phyloP scores from a whole-genome alignment of 2,113 vertebrate genomes.

The Sula dactylatra region DNA sequence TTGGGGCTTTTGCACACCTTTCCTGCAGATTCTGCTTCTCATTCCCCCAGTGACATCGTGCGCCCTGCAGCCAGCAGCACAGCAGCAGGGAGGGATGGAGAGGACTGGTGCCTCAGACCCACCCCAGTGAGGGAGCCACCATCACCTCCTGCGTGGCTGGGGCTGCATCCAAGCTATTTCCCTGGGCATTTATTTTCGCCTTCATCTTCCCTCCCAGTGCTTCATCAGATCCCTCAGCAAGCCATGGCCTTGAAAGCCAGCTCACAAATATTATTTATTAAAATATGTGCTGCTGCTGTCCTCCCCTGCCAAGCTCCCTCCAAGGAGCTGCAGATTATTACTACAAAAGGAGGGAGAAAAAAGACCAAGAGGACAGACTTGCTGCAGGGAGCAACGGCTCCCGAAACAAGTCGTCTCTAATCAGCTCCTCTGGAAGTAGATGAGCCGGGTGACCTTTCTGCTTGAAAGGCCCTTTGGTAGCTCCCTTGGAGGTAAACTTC shows the following conservation, averaged over 20 bases:
- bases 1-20: background rate
- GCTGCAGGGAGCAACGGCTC: fast-evolving
- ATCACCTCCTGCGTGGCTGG: background rate
- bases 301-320: background rate
- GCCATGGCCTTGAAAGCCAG: background rate
- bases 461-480: background rate
- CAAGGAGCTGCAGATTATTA: background rate
- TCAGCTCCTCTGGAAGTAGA: background rate
- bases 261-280: background rate
- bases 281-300: background rate
- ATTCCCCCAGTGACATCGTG: fast-evolving
- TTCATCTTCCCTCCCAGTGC: background rate
- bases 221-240: background rate
- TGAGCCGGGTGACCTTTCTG: background rate
- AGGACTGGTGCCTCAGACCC: background rate
- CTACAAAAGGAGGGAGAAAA: background rate
- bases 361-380: fast-evolving
- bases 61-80: background rate
- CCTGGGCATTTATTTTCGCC: fast-evolving
- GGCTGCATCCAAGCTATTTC: background rate
- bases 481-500: background rate
- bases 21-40: background rate
- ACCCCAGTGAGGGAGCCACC: background rate
- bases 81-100: background rate
- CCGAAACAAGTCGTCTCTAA: fast-evolving